Conservation (phyloP, 2,113 vertebrate genomes). For the Puffinus mauretanicus region DNA sequence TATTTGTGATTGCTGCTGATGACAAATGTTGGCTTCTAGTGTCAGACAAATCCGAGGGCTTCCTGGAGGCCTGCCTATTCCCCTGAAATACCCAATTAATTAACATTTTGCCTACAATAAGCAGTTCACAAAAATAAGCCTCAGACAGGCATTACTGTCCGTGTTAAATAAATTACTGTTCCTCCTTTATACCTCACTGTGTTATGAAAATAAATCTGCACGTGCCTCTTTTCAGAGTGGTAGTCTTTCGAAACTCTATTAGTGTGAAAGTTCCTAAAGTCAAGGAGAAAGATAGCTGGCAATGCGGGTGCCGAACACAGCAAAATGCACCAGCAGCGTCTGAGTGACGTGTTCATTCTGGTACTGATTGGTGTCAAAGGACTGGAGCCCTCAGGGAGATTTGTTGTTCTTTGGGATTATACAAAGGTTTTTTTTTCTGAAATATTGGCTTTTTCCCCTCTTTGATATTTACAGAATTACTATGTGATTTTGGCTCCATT, state of each 20-base stretch:
- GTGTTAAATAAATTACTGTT: neutral
- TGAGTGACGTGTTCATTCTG: neutral
- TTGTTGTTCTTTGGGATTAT: neutral
- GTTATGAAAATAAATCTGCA: neutral
- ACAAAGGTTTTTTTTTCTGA: neutral
- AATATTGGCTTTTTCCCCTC: neutral
- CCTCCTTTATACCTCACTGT: neutral
- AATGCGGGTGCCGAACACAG: neutral
- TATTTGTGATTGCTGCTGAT: neutral
- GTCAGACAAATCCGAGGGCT: neutral
- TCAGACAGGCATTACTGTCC: neutral
- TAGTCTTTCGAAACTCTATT: neutral
- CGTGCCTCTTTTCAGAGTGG: accelerated
- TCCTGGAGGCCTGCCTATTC: neutral
- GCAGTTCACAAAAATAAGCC: neutral
- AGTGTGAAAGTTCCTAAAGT: neutral
- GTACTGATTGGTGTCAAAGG: neutral
- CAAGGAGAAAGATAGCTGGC: neutral
- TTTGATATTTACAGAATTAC: neutral
- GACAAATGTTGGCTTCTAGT: neutral
- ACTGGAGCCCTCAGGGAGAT: neutral
- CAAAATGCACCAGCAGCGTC: neutral
- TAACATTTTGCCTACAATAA: conserved; percentile 31
- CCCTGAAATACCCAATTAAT: conserved; percentile 26
- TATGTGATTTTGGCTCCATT: neutral